Base-by-base conservation (phyloP, 2,113 vertebrate species). In the Myodes glareolus region DNA sequence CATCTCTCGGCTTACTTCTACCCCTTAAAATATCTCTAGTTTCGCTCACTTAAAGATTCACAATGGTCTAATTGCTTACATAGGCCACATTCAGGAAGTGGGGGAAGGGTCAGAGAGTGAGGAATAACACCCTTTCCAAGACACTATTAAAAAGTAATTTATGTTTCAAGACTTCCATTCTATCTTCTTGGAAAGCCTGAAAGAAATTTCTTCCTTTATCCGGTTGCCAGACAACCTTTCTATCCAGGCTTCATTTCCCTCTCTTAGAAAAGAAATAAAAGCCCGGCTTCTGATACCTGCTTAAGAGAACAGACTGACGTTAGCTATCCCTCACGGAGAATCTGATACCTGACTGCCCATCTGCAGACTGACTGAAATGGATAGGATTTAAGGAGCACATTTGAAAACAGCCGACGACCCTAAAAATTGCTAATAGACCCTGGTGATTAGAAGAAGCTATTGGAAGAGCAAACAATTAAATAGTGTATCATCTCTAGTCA, bases 71-170 rank as follows among this genome's bases (percentile, higher is more conserved):
- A 97, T 97, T 96, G 94, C 89, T 75, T 89, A 16, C 95, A 87
- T 33, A 82, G 89, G 82, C 88, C 86, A 80, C 88, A 78, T 88
- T 97, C 82, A 90, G 82, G 89, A 89, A 89, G 55, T 5, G 0
- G 1, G 81, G 78, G 42, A 58, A 91, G 90, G 86, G 65, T 86
- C 92, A 94, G 84, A 94, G 67, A 95, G 77, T 39, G 87, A 90
- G 94, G 81, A 97, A 97, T 95, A 97, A 93, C 58, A 93, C 95
- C 91, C 89, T 94, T 94, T 97, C 91, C 81, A 96, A 97, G 97
- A 96, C 45, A 97, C 90, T 77, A 97, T 96, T 97, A 97, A 97
- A 97, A 97, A 97, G 77, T 97, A 94, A 97, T 97, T 97, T 98
- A 97, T 91, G 95, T 97, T 97, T 96, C 93, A 97, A 97, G 95